phyloP scores from a whole-genome alignment of 2,113 vertebrate species.

The Urocynchramus pylzowi region DNA sequence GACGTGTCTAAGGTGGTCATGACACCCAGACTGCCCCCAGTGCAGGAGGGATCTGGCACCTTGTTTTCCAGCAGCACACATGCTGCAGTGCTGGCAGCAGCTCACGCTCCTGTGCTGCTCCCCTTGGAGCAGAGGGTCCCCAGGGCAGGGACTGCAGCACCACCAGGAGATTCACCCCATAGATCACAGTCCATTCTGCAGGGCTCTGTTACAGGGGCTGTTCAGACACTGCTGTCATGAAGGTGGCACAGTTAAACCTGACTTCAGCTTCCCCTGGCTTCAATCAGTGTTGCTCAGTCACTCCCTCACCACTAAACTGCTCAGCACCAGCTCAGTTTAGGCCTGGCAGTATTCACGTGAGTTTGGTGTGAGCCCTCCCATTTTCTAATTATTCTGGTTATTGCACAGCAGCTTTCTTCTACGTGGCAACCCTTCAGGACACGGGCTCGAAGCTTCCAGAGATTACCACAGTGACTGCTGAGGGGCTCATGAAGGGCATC shows the following conservation, averaged over 20 bases:
- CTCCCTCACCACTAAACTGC: neutral
- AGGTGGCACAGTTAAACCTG: neutral
- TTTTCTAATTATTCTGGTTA: neutral
- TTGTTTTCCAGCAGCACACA: neutral
- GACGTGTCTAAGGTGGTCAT: fast-evolving
- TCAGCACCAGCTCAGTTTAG: neutral
- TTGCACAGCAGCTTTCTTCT: neutral
- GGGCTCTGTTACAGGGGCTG: neutral
- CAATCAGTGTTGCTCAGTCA: neutral
- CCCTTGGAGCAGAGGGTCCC: neutral
- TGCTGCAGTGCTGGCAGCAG: neutral
- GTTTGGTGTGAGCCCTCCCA: neutral
- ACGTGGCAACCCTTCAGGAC: neutral
- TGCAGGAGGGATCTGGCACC: neutral
- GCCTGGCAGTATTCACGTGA: neutral
- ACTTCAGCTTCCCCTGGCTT: neutral
- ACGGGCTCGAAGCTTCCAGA: fast-evolving
- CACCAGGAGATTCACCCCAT: neutral
- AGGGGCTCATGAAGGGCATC: fast-evolving
- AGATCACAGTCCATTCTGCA: neutral
- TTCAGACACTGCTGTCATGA: neutral
- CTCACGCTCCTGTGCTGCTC: neutral
- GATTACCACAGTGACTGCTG: neutral
- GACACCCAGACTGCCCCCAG: neutral
- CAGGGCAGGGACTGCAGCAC: neutral